Evolutionary conservation across 1,140 invertebrate species (phyloP).

Genomic region (Leptinotarsa defecta): DNA sequence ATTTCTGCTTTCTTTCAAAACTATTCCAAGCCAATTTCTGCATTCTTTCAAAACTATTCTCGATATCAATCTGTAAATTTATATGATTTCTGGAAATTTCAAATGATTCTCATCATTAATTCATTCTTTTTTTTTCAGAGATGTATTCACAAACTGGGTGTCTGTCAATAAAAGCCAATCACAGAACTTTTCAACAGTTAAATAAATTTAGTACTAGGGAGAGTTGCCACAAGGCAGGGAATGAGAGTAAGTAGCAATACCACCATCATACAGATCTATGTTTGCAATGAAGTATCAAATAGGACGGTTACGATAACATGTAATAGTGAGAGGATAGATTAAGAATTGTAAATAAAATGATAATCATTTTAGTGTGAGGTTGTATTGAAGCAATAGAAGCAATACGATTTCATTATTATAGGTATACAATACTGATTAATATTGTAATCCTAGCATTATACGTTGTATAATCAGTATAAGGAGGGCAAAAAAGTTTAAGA

Average conservation of each 20-base stretch:
- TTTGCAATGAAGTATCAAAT: conserved; percentile 2
- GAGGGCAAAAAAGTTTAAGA: background rate
- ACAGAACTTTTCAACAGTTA: conserved; percentile 66
- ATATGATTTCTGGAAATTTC: no score
- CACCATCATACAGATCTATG: conserved; percentile 16
- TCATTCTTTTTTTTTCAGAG: conserved; percentile 65
- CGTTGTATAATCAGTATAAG: conserved; percentile 26
- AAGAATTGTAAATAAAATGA: conserved; percentile 51
- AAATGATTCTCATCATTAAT: background rate
- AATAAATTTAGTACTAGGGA: conserved; percentile 55
- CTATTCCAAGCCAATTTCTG: no score
- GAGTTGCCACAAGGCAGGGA: conserved; percentile 34
- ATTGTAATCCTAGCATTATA: conserved; percentile 50
- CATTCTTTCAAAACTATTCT: no score
- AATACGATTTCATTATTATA: conserved; percentile 49
- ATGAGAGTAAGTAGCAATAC: conserved; percentile 36
- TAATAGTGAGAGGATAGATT: conserved; percentile 48
- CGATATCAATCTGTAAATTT: no score
- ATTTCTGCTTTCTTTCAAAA: no score
- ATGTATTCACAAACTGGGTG: conserved; percentile 89
- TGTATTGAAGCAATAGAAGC: conserved; percentile 51
- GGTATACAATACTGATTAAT: conserved; percentile 45
- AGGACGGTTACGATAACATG: conserved; percentile 29
- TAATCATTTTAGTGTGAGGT: conserved; percentile 49
- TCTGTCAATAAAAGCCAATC: conserved; percentile 77